Base-by-base conservation (phyloP, 2,113 vertebrate species). In the Cyprinus carpio region DNA sequence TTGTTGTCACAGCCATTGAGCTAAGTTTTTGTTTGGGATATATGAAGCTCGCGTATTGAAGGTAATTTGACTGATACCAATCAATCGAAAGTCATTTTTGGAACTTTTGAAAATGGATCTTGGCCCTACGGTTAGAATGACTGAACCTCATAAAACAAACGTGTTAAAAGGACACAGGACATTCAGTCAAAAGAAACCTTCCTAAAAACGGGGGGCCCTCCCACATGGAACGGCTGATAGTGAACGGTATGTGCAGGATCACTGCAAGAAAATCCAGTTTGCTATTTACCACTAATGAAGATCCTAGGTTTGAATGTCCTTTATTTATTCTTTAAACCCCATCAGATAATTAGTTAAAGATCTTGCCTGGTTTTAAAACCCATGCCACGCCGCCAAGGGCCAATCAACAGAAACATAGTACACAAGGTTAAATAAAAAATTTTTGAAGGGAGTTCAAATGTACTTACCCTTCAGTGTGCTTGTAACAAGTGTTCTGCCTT, bases 1-100 rank as follows among this genome's bases (percentile, higher is more conserved):
- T 37, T 37, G 37, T 34, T 34, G 34, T 34, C 34, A 34, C 4
- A 82, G 87, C 84, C 64, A 69, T 78, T 85, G 84, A 60, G 86
- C 81, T 83, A 79, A 81, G 11, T 46, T 46, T 46, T 11, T 12
- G 46, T 46, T 46, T 49, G 46, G 46, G n/a, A n/a, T 15, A 54
- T 54, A 54, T 54, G 18, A 18, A 58, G 2, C 56, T 60, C 10
- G 20, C 54, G 8, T 56, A 5, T 56, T 56, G 10, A 60, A 60
- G 23, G 23, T 60, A n/a, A 60, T 10, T 11, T 10, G 56, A 60
- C 23, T 2, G 3, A 60, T n/a, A n/a, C 56, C 56, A 60, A 60
- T 60, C 56, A 60, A n/a, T 60, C 10, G n/a, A 23, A n/a, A n/a
- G 56, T n/a, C 56, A 0, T 9, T n/a, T 58, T 58, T 1, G 23